Evolutionary conservation across 2,888 invertebrate species (phyloP).

Genomic region (Oscheius sp.): DNA sequence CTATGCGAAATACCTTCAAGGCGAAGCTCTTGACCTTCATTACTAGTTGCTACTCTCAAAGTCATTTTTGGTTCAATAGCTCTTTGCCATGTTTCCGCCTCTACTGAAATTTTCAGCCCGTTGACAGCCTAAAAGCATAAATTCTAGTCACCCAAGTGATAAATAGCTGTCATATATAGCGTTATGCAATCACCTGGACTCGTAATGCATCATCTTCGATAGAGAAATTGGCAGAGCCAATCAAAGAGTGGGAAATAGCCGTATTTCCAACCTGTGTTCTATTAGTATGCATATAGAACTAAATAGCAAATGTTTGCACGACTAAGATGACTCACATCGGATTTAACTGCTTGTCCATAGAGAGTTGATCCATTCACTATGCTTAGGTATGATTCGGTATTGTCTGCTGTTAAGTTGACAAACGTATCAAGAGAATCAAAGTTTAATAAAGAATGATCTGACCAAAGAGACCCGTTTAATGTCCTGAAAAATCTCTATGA

Average conservation of each 20-base stretch:
- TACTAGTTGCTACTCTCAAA: constrained; percentile 10
- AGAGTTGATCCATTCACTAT: constrained; percentile 28
- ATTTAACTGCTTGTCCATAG: constrained; percentile 27
- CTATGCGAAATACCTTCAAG: constrained; percentile 20
- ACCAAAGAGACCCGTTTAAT: constrained; percentile 44
- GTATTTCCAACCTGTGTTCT: constrained; percentile 39
- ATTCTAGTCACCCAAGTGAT: background rate
- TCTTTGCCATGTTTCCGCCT: constrained; percentile 39
- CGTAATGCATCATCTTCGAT: constrained; percentile 37
- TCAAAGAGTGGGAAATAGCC: constrained; percentile 31
- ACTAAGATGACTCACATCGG: constrained; percentile 13
- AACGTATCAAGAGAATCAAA: constrained; percentile 46
- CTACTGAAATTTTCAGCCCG: constrained; percentile 25
- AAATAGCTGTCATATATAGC: background rate
- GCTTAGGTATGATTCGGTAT: constrained; percentile 32
- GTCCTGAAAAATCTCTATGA: constrained; percentile 25
- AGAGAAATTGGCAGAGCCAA: constrained; percentile 40
- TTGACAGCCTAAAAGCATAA: constrained; percentile 33
- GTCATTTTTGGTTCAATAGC: constrained; percentile 37
- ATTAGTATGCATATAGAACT: constrained; percentile 39
- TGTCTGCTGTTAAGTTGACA: constrained; percentile 37
- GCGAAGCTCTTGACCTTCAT: constrained; percentile 28
- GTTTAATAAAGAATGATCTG: constrained; percentile 36
- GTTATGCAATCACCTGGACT: constrained; percentile 37
- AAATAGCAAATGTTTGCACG: background rate